These are phyloP conservation scores for Drosophila testacea DNA, from an alignment of 2,888 invertebrate species.

Conservation along the genomic window DNA sequence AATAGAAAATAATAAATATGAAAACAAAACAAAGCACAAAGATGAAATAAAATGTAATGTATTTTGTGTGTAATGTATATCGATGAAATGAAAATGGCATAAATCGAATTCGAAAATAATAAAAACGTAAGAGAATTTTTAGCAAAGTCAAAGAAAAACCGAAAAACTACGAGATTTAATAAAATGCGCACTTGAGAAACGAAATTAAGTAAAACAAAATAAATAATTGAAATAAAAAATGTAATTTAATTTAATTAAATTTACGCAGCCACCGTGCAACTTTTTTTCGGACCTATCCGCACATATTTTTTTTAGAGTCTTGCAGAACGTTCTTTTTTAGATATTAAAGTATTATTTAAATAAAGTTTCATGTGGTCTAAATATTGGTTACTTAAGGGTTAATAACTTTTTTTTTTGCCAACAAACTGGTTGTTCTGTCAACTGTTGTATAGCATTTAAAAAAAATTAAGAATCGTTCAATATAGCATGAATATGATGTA, in stretches of 20 bases:
- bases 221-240: constrained; percentile 28
- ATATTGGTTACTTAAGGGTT: constrained; percentile 53
- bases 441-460: constrained; percentile 73
- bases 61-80: constrained; percentile 33
- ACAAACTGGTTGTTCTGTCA: constrained; percentile 75
- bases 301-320: constrained; percentile 34
- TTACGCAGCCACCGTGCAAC: constrained; percentile 84
- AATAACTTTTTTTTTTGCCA: constrained; percentile 61
- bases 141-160: constrained; percentile 40
- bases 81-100: constrained; percentile 51
- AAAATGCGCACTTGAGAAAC: constrained; percentile 49
- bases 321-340: constrained; percentile 29
- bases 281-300: constrained; percentile 70
- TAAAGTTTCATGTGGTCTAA: constrained; percentile 22
- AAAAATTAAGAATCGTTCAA: constrained; percentile 41
- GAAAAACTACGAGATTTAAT: constrained; percentile 30
- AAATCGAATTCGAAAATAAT: constrained; percentile 74
- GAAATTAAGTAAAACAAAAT: constrained; percentile 42
- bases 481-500: constrained; percentile 63
- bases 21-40: constrained; percentile 53
- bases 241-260: constrained; percentile 32
- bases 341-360: constrained; percentile 34
- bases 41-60: constrained; percentile 16
- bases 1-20: constrained; percentile 20
- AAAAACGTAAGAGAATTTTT: constrained; percentile 62